Percentiles rank a stretch among this genome's conserved stretches.
Evolutionary conservation across 1,140 invertebrate species (phyloP).

Genomic region (Papilio machaon): DNA sequence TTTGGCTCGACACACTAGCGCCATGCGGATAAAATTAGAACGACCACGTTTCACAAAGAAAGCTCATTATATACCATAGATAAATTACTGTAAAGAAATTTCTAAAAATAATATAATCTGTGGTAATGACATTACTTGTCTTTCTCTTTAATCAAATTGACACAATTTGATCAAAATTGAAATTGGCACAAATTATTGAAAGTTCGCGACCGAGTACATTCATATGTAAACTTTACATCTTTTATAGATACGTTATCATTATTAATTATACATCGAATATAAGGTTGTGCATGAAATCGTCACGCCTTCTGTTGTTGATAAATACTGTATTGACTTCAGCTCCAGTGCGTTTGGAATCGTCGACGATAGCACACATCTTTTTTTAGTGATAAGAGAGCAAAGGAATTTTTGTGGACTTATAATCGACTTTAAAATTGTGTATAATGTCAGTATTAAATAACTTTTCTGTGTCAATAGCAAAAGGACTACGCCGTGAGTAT

Average conservation of each 20-base stretch:
- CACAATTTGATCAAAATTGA: constrained; percentile 14
- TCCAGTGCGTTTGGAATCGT: constrained; percentile 19
- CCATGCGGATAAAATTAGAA: background rate
- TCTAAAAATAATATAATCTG: background rate
- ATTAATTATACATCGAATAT: constrained; percentile 40
- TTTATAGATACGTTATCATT: constrained; percentile 36
- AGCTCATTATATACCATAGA: background rate
- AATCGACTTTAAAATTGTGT: constrained; percentile 52
- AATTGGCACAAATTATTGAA: background rate
- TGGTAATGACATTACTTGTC: constrained; percentile 7
- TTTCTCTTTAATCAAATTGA: constrained; percentile 2
- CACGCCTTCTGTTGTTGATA: constrained; percentile 44
- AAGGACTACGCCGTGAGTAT: constrained; percentile 68
- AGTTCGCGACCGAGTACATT: constrained; percentile 6
- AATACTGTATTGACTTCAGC: constrained; percentile 14
- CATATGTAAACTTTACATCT: constrained; percentile 6
- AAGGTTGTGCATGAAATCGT: constrained; percentile 31
- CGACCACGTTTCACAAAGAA: constrained; percentile 19
- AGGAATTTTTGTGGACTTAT: constrained; percentile 33
- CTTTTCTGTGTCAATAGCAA: constrained; percentile 67
- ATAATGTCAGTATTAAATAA: constrained; percentile 72
- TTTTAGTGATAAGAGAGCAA: constrained; percentile 35
- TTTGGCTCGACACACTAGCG: background rate
- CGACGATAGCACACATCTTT: background rate
- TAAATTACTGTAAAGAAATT: too few relatives aligned